These are phyloP conservation scores for Austrofundulus limnaeus DNA, from an alignment of 2,113 vertebrate species.

Conservation along the genomic window DNA sequence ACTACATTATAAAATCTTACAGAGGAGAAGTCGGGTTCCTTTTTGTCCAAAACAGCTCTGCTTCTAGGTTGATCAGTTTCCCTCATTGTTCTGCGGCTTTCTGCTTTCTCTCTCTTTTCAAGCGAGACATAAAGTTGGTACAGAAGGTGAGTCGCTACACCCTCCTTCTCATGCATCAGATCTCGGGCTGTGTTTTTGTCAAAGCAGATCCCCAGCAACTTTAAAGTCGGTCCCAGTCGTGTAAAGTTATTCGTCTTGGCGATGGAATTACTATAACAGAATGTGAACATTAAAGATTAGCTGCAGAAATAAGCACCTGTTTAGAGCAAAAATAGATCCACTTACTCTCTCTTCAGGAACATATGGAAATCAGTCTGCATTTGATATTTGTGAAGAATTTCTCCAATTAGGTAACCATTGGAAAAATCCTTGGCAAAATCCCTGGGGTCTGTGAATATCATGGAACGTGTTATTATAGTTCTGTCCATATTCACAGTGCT, in stretches of 20 bases:
- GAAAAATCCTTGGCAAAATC: constrained; percentile 87
- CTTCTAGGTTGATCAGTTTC: constrained; percentile 79
- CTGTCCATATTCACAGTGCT: background rate
- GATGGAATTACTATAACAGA: constrained; percentile 74
- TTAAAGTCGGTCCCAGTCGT: constrained; percentile 86
- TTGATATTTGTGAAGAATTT: constrained; percentile 88
- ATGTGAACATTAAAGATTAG: background rate
- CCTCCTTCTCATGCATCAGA: constrained; percentile 86
- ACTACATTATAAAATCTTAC: constrained; percentile 67
- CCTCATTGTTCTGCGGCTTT: constrained; percentile 73
- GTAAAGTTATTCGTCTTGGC: constrained; percentile 90
- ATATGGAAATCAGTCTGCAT: constrained; percentile 88
- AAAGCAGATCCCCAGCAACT: constrained; percentile 86
- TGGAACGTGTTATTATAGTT: background rate
- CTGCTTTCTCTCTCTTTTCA: constrained; percentile 84
- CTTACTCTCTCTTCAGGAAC: constrained; percentile 90
- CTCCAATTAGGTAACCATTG: constrained; percentile 91
- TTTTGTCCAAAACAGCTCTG: constrained; percentile 65
- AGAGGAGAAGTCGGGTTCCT: constrained; percentile 79
- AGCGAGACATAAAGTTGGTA: constrained; percentile 88
- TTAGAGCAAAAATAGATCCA: constrained; percentile 13
- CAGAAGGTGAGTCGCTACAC: constrained; percentile 85
- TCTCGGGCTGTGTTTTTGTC: constrained; percentile 81
- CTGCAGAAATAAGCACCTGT: background rate
- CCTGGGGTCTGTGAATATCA: constrained; percentile 78